A percentile compares a stretch with the other conserved stretches of the same genome.
These are phyloP conservation scores for Harpegnathos saltator DNA, from an alignment of 1,140 invertebrate genomes.

Conservation along the genomic window DNA sequence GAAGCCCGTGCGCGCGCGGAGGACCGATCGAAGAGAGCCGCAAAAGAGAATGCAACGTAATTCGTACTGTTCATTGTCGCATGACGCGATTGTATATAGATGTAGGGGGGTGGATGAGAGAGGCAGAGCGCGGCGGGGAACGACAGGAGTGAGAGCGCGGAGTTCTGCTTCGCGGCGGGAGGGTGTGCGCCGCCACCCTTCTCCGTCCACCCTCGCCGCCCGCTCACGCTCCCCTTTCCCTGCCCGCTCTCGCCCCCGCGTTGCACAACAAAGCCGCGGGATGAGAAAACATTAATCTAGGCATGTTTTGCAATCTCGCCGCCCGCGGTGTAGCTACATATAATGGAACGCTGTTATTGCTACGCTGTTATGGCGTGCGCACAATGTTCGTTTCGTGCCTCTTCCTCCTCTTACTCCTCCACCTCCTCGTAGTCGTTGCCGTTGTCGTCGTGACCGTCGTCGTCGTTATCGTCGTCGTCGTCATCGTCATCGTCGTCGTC, in stretches of 20 bases:
- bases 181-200: conserved; percentile 11
- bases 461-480: conserved; percentile 66
- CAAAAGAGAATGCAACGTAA: conserved; percentile 77
- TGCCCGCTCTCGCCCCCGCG: conserved; percentile 28
- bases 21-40: conserved; percentile 47
- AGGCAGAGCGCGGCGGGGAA: conserved; percentile 67
- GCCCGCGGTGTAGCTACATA: conserved; percentile 80
- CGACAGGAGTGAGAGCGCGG: conserved; percentile 58
- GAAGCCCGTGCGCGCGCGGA: not conserved
- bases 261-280: conserved; percentile 76
- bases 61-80: conserved; percentile 83
- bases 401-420: conserved; percentile 17
- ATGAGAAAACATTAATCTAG: conserved; percentile 86
- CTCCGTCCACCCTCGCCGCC: not conserved
- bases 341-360: conserved; percentile 85
- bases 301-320: conserved; percentile 85
- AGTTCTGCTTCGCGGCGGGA: conserved; percentile 13
- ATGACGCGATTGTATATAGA: conserved; percentile 73
- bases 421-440: not conserved
- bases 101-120: conserved; percentile 66
- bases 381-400: conserved; percentile 80
- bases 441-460: not conserved
- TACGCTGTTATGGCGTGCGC: conserved; percentile 81
- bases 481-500: conserved; percentile 34
- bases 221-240: not conserved